Base-by-base conservation (phyloP, 2,113 vertebrate species). In the Zonotrichia leucophrys region DNA sequence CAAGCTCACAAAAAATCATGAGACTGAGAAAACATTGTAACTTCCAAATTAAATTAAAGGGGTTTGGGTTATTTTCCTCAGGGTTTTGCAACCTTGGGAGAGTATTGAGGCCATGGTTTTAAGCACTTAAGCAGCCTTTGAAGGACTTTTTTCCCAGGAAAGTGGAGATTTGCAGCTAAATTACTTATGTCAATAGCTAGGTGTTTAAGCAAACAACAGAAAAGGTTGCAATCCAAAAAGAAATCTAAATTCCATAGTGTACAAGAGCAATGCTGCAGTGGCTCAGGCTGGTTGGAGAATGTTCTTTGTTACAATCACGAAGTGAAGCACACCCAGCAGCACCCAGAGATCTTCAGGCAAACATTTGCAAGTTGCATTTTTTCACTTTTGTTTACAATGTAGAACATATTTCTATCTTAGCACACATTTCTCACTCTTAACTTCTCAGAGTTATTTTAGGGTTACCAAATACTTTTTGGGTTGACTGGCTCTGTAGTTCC, bases 101-200 rank as follows among this genome's bases (percentile, higher is more conserved):
- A 70, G 12, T 27, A 86, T 2, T 47, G 23, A 70, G 64, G 68
- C 73, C 76, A 81, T 6, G 10, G 46, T 59, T 96, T 88, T 67
- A 83, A 89, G 66, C 59, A 69, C 68, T 94, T 80, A 53, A 70
- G 56, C 88, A 81, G 60, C 60, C 90, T 92, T 64, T 83, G 83
- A 90, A 93, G 25, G 76, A 83, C 35, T 69, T 83, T 49, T 95
- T 95, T 77, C 79, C 69, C 69, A 86, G 90, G 76, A 56, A 81
- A 94, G 52, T 37, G 44, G 68, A 88, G 75, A 59, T 81, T 86
- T 92, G 72, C 92, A 83, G 50, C 59, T 74, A 55, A 77, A 80
- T 92, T 59, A 28, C 47, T 77, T 78, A 20, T 83, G 70, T 81
- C 47, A 85, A 67, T 19, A 63, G 55, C 46, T 47, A 41, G 30